A percentile compares a stretch with the other conserved stretches of the same genome.
phyloP scores from a whole-genome alignment of 2,888 invertebrate genomes.

The Oligia fasciuncula region DNA sequence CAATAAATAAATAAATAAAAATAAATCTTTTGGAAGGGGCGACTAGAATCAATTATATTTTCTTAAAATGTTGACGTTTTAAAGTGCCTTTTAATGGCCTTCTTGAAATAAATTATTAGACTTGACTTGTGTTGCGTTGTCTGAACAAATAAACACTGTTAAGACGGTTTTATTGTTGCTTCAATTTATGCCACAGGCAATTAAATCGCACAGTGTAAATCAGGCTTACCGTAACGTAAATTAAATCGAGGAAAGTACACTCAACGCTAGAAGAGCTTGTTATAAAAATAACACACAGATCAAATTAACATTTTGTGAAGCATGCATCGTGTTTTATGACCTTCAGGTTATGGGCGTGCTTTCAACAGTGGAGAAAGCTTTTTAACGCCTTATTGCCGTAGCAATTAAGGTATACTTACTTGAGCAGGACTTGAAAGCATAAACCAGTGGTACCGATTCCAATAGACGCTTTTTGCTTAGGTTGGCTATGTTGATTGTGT shows the following conservation, averaged over 20 bases:
- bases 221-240: too few relatives aligned
- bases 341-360: slow-evolving; percentile 13
- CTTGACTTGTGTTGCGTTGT: neutral
- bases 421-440: slow-evolving; percentile 6
- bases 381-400: slow-evolving; percentile 13
- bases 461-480: neutral
- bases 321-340: neutral
- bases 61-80: neutral
- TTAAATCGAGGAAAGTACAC: too few relatives aligned
- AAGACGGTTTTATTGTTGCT: neutral
- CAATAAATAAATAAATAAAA: too few relatives aligned
- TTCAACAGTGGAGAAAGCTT: slow-evolving; percentile 14
- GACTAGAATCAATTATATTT: neutral
- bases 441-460: slow-evolving; percentile 1
- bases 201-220: neutral
- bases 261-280: too few relatives aligned
- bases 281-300: too few relatives aligned
- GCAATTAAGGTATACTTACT: slow-evolving; percentile 14
- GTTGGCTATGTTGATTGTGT: neutral
- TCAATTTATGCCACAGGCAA: neutral
- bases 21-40: neutral
- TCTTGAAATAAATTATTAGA: neutral
- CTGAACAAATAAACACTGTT: neutral
- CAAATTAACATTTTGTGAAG: too few relatives aligned
- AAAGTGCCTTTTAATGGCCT: neutral